Base-by-base conservation (phyloP, 2,888 invertebrate species). In the Sarcophaga subvicina region DNA sequence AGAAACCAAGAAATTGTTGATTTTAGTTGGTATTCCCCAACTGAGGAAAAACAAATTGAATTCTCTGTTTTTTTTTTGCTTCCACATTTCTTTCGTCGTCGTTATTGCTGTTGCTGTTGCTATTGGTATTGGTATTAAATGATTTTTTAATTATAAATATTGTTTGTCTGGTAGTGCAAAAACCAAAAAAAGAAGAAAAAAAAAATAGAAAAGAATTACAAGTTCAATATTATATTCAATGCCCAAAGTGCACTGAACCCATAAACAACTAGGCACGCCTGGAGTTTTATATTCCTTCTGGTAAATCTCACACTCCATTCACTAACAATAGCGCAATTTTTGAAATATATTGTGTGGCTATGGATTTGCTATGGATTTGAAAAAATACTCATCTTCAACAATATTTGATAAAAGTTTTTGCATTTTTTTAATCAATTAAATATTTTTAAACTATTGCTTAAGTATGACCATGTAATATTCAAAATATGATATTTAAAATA, bases 171-270 rank as follows among this genome's bases (percentile, higher is more conserved):
- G 2, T 78, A 22, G 70, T 10, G 62, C 20, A 20, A 10, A 54
- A 54, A 12, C 14, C 3, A 14, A 54, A 54, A 37, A 6, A 1
- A 49, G 4, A 49, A 49, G 4, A 49, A 4, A 4, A 17, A 63
- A 85, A 54, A 17, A 17, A 17, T 12, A 17, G 63, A 63, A 85
- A 77, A 20, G 75, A 80, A 45, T 75, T 77, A 22, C 83, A 83
- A 83, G 83, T 83, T 83, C 83, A 83, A 75, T 75, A 70, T 63
- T 79, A 64, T 75, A 73, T 83, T 70, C 83, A 83, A 75, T 83
- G 59, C 17, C 27, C 73, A 86, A 83, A 83, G 83, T 70, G 78
- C 83, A 81, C 73, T 86, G 86, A 86, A 83, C 86, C 78, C 60
- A 37, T 20, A 22, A 45, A 59, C 45, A 59, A 54, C 54, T 25